Percentiles rank a stretch among this genome's conserved stretches.
Conservation (phyloP, 2,888 invertebrate genomes). For the Tetanocera ferruginea region DNA sequence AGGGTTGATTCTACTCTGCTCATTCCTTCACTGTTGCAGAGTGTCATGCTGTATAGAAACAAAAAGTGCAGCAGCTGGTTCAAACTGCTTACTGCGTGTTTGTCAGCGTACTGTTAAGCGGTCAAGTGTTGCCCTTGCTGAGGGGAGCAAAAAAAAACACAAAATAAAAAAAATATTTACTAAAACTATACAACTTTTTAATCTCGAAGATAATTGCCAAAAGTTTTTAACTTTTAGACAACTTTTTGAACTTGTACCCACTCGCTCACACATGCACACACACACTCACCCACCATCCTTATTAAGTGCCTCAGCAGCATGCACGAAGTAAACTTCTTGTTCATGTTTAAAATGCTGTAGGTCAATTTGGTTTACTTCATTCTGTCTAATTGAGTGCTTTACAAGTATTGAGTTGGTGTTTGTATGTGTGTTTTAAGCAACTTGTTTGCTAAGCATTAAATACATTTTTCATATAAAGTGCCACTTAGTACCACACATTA, state of each 20-base stretch:
- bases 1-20: too few species aligned
- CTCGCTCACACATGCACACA: neutral
- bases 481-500: neutral
- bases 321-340: neutral
- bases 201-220: constrained; percentile 63
- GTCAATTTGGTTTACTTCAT: constrained; percentile 56
- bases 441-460: constrained; percentile 11
- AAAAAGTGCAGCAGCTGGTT: constrained; percentile 11
- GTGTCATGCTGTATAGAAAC: neutral
- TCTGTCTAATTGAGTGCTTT: constrained; percentile 63
- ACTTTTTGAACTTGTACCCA: constrained; percentile 17
- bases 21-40: too few species aligned
- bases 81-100: neutral
- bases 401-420: constrained; percentile 48
- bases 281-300: neutral
- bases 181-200: constrained; percentile 34
- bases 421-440: neutral
- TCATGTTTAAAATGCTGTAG: constrained; percentile 13
- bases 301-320: constrained; percentile 53
- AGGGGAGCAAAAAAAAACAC: too few species aligned
- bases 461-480: constrained; percentile 7
- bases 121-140: neutral
- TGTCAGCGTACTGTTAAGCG: neutral
- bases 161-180: too few species aligned
- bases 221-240: constrained; percentile 55